phyloP scores from a whole-genome alignment of 2,113 vertebrate genomes.

The Neolamprologus fasciatus region DNA sequence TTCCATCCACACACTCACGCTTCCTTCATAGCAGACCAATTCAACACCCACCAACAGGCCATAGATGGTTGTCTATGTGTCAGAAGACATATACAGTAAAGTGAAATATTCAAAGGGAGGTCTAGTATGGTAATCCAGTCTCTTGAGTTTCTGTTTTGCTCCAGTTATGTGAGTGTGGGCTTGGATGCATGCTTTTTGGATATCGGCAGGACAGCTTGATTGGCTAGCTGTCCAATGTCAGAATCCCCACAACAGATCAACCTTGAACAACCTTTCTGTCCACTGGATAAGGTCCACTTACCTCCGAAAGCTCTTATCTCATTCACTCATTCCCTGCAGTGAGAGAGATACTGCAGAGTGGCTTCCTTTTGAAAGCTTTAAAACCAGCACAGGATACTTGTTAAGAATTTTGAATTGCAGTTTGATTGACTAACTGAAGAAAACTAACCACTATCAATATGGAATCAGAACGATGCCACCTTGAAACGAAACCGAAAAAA shows the following conservation, averaged over 20 bases:
- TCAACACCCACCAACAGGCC: conserved; percentile 2
- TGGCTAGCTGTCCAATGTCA: conserved; percentile 46
- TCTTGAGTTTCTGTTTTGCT: conserved; percentile 12
- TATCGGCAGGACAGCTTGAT: conserved; percentile 40
- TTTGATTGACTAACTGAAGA: background rate
- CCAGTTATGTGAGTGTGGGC: background rate
- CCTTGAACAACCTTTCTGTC: conserved; percentile 58
- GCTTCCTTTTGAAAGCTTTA: background rate
- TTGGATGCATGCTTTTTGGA: background rate
- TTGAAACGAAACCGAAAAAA: too few species aligned
- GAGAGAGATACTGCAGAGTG: background rate
- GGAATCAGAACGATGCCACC: too few species aligned
- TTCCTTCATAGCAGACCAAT: background rate
- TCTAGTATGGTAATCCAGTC: conserved; percentile 41
- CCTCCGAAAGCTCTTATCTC: conserved; percentile 37
- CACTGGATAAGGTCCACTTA: conserved; percentile 51
- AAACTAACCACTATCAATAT: background rate
- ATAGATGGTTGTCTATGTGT: conserved; percentile 33
- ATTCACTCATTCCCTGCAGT: conserved; percentile 11
- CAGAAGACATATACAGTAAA: conserved; percentile 19
- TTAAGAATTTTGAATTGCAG: background rate
- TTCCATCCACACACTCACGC: background rate
- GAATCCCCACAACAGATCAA: conserved; percentile 26
- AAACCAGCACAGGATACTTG: background rate
- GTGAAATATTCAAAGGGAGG: conserved; percentile 39